phyloP scores from a whole-genome alignment of 1,140 invertebrate species.

The Lepidurus arcticus region DNA sequence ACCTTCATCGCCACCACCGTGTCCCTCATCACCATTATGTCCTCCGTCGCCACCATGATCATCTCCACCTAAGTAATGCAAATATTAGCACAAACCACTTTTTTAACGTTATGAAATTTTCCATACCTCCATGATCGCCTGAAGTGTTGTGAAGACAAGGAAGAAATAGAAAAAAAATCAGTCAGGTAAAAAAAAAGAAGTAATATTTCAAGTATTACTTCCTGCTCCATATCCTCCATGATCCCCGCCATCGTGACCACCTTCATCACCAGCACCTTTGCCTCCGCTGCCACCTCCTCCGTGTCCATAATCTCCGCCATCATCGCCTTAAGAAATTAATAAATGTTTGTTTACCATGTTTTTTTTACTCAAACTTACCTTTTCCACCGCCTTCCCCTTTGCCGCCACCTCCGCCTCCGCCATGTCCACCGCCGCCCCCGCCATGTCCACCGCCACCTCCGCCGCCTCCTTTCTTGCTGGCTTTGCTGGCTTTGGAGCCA shows the following conservation, averaged over 20 bases:
- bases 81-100: neutral
- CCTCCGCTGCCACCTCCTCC: neutral
- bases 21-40: constrained; percentile 25
- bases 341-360: neutral
- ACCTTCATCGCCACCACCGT: constrained; percentile 22
- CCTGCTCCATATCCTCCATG: neutral
- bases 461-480: constrained; percentile 10
- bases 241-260: neutral
- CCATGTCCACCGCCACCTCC: neutral
- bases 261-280: neutral
- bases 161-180: no score
- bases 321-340: neutral
- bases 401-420: neutral
- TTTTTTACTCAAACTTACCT: neutral
- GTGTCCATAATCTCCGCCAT: neutral
- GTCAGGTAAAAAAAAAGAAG: neutral
- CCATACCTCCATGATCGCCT: no score
- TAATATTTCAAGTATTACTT: neutral
- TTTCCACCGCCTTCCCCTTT: neutral
- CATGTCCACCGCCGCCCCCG: neutral
- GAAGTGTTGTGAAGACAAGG: no score
- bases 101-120: neutral
- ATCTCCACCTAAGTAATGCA: neutral
- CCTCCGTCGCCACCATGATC: neutral
- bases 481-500: neutral